These are phyloP conservation scores for Pissodes strobi DNA, from an alignment of 1,140 invertebrate species.

Conservation along the genomic window DNA sequence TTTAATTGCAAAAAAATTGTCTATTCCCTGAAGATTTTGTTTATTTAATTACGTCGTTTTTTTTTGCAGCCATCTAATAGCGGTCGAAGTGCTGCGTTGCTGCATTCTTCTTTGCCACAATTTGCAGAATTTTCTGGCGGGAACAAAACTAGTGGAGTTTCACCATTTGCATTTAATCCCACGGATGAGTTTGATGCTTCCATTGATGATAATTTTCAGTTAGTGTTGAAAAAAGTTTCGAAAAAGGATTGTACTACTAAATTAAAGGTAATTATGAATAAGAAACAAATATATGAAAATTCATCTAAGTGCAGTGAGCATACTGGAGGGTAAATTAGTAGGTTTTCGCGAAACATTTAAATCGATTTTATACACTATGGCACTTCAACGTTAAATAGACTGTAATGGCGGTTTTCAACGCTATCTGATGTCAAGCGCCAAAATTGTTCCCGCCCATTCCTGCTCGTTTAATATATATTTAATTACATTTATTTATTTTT, in stretches of 20 bases:
- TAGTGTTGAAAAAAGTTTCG: slow-evolving; percentile 74
- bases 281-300: not conserved
- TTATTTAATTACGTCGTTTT: no score
- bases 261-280: slow-evolving; percentile 66
- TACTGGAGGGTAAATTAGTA: not conserved
- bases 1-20: no score
- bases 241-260: slow-evolving; percentile 88
- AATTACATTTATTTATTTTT: no score
- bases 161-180: slow-evolving; percentile 55
- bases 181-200: slow-evolving; percentile 62
- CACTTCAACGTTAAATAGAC: no score
- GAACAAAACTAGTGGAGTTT: slow-evolving; percentile 61
- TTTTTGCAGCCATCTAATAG: slow-evolving; percentile 77
- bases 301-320: not conserved
- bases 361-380: no score
- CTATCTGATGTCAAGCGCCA: no score
- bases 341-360: not conserved
- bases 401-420: no score
- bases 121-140: slow-evolving; percentile 72
- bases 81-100: slow-evolving; percentile 75
- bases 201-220: slow-evolving; percentile 66
- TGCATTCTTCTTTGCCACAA: slow-evolving; percentile 63
- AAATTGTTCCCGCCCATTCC: no score
- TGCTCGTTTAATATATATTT: no score
- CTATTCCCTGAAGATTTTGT: no score